These are phyloP conservation scores for Tachyglossus aculeatus DNA, from an alignment of 2,797 vertebrate species.

Conservation along the genomic window DNA sequence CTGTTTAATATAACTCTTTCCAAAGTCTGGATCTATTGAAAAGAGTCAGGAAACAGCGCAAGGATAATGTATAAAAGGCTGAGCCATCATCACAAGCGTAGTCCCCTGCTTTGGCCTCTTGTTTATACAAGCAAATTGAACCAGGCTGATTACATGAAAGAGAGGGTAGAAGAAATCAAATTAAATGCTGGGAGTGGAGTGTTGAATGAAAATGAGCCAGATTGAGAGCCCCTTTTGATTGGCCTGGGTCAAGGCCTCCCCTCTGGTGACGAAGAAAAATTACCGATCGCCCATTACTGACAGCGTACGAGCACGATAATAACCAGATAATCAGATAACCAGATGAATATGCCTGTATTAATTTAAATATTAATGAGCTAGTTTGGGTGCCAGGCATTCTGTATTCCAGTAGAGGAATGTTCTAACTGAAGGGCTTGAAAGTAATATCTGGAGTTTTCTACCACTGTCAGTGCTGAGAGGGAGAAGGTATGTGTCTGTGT, in stretches of 20 bases:
- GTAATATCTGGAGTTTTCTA: no score
- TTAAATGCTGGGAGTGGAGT: slow-evolving; percentile 16
- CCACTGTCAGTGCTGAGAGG: no score
- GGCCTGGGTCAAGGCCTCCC: slow-evolving; percentile 1
- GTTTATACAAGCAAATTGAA: slow-evolving; percentile 65
- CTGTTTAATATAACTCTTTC: slow-evolving; percentile 65
- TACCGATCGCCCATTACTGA: slow-evolving; percentile 1
- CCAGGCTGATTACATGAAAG: slow-evolving; percentile 43
- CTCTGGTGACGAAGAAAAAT: neutral
- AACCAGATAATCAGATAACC: neutral
- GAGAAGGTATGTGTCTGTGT: no score
- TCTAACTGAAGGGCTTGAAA: no score
- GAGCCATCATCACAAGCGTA: slow-evolving; percentile 23
- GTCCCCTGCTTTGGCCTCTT: slow-evolving; percentile 27
- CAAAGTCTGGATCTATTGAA: slow-evolving; percentile 50
- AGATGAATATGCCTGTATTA: no score
- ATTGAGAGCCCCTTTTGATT: slow-evolving; percentile 33
- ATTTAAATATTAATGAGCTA: no score
- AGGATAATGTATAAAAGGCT: slow-evolving; percentile 45
- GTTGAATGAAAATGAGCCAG: slow-evolving; percentile 21
- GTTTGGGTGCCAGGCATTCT: no score
- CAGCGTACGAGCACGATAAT: neutral
- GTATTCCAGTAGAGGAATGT: no score
- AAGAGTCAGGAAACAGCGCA: slow-evolving; percentile 51
- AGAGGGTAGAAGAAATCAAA: neutral